A percentile compares a stretch with the other conserved stretches of the same genome.
Evolutionary conservation across 1,140 invertebrate genomes (phyloP).

Genomic region (Cydia splendana): DNA sequence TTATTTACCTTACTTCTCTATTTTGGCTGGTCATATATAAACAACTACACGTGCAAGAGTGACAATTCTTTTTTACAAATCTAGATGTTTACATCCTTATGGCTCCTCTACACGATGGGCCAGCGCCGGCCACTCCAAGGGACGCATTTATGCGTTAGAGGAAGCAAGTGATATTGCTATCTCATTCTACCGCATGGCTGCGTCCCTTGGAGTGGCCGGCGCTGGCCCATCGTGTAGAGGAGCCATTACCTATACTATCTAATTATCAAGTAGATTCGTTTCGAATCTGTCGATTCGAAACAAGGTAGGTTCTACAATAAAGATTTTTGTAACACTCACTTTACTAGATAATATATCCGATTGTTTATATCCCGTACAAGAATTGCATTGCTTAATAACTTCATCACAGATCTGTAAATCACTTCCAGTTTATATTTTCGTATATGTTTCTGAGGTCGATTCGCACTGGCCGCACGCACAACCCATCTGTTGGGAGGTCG

Average conservation of each 20-base stretch:
- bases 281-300: background rate
- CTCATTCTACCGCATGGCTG: too few species aligned
- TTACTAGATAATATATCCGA: conserved; percentile 8
- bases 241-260: conserved; percentile 1
- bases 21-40: conserved; percentile 28
- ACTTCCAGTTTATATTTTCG: conserved; percentile 29
- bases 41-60: conserved; percentile 26
- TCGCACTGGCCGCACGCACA: conserved; percentile 13
- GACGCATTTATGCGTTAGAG: too few species aligned
- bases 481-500: background rate
- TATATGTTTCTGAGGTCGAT: conserved; percentile 13
- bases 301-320: conserved; percentile 1
- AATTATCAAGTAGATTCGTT: conserved; percentile 9
- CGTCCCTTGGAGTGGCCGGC: too few species aligned
- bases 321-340: conserved; percentile 2
- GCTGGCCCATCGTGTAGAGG: too few species aligned
- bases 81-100: conserved; percentile 25
- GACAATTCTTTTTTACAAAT: conserved; percentile 28
- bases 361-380: conserved; percentile 3
- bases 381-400: background rate
- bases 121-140: too few species aligned
- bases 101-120: too few species aligned
- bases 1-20: conserved; percentile 11
- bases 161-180: too few species aligned
- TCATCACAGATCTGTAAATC: conserved; percentile 20